Conservation (phyloP, 2,113 vertebrate genomes). For the Trochalopteron elliotii region DNA sequence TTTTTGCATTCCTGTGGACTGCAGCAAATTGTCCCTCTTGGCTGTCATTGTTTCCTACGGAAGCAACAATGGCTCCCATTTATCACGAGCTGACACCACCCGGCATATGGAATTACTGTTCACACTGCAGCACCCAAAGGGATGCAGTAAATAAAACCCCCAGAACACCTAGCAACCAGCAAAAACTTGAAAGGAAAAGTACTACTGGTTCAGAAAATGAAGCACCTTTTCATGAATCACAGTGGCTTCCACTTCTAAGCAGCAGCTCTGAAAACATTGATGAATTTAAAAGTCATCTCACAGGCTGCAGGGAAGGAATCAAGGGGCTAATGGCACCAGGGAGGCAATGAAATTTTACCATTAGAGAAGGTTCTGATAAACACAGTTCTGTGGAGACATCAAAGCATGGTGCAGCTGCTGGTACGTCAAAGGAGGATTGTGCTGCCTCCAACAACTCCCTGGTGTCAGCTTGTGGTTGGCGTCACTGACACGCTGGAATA, state of each 20-base stretch:
- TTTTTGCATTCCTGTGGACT: slow-evolving; percentile 40
- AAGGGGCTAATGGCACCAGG: not conserved
- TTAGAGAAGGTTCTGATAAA: not conserved
- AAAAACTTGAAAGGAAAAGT: not conserved
- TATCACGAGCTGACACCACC: slow-evolving; percentile 42
- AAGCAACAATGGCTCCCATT: slow-evolving; percentile 50
- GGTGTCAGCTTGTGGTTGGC: slow-evolving; percentile 51
- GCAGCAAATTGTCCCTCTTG: slow-evolving; percentile 48
- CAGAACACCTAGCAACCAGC: not conserved
- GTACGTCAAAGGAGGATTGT: slow-evolving; percentile 14
- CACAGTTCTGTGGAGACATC: slow-evolving; percentile 2
- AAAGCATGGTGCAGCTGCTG: slow-evolving; percentile 40
- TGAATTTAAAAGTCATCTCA: not conserved
- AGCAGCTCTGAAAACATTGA: not conserved
- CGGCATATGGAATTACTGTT: not conserved
- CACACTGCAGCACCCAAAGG: not conserved
- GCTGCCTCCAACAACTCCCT: not conserved
- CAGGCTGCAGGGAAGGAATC: not conserved
- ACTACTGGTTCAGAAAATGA: not conserved
- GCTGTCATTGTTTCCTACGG: slow-evolving; percentile 54
- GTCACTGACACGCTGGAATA: not conserved
- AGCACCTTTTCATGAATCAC: not conserved
- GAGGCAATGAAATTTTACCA: not conserved
- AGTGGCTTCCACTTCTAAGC: not conserved
- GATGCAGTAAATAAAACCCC: not conserved